Evolutionary conservation across 2,797 vertebrate species (phyloP).

Genomic region (Sitta carolinensis): DNA sequence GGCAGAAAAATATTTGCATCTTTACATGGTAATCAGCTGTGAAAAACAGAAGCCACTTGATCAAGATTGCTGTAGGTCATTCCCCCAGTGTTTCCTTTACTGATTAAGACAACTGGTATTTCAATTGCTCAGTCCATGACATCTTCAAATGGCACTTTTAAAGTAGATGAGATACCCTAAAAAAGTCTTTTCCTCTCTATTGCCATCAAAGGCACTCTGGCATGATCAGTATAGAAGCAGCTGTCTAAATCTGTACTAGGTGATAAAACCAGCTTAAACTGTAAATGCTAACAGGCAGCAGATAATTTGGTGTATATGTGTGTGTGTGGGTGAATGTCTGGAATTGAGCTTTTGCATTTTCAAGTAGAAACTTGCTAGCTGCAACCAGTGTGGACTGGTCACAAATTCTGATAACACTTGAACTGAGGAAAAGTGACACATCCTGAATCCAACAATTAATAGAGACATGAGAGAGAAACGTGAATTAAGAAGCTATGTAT

Average conservation of each 20-base stretch:
- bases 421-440: neutral
- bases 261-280: neutral
- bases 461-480: neutral
- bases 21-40: neutral
- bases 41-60: neutral
- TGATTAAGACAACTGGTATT: neutral
- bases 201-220: neutral
- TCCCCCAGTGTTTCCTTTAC: neutral
- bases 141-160: neutral
- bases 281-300: neutral
- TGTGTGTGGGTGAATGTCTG: neutral
- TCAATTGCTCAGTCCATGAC: neutral
- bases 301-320: neutral
- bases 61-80: neutral
- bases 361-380: neutral
- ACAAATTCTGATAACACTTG: neutral
- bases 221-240: neutral
- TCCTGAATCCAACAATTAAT: neutral
- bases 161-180: neutral
- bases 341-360: neutral
- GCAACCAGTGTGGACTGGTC: neutral
- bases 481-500: neutral
- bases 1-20: neutral
- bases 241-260: neutral
- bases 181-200: neutral